phyloP scores from a whole-genome alignment of 2,113 vertebrate genomes.

The Leucoraja erinaceus region DNA sequence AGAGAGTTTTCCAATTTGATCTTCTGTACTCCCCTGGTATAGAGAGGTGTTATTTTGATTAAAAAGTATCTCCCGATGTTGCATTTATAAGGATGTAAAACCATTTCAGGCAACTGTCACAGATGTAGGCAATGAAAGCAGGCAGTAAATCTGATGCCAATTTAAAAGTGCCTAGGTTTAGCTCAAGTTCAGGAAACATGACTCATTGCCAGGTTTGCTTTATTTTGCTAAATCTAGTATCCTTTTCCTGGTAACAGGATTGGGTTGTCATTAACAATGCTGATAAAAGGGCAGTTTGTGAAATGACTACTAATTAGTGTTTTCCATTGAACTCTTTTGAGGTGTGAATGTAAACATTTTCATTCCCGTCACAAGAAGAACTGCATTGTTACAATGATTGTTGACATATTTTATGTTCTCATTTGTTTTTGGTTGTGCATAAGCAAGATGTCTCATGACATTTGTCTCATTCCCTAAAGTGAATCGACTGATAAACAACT shows the following conservation, averaged over 20 bases:
- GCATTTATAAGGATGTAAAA: neutral
- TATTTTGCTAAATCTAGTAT: conserved; percentile 4
- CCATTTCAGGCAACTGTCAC: neutral
- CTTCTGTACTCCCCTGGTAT: neutral
- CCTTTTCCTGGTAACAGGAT: neutral
- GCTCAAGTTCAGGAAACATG: neutral
- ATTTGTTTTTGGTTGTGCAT: neutral
- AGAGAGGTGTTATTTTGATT: neutral
- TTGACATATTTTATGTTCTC: neutral
- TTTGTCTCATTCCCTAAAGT: neutral
- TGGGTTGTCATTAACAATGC: neutral
- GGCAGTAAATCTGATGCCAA: neutral
- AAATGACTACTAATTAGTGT: neutral
- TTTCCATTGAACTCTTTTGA: neutral
- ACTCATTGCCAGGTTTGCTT: neutral
- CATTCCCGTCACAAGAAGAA: neutral
- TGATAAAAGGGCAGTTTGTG: neutral
- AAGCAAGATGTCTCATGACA: neutral
- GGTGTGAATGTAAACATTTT: neutral
- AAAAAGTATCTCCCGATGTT: neutral
- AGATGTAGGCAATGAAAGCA: neutral
- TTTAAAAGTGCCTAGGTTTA: neutral
- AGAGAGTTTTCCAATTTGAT: neutral
- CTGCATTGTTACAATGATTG: neutral
- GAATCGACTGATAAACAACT: neutral